phyloP scores from a whole-genome alignment of 2,797 vertebrate genomes.

The Scyliorhinus canicula region DNA sequence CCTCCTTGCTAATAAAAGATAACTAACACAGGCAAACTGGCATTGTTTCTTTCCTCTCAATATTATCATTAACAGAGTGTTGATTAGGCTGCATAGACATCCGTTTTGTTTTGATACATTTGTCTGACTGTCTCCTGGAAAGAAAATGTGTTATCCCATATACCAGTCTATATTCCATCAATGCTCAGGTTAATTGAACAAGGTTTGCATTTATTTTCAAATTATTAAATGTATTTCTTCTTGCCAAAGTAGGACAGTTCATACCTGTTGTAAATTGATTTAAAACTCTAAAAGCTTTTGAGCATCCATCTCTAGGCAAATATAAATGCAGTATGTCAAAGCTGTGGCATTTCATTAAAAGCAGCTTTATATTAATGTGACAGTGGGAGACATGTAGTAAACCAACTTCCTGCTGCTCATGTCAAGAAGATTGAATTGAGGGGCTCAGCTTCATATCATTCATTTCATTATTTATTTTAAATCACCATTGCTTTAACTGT shows the following conservation, averaged over 20 bases:
- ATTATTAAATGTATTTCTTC: constrained; percentile 49
- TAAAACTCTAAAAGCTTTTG: constrained; percentile 57
- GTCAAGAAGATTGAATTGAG: constrained; percentile 46
- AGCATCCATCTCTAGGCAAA: constrained; percentile 51
- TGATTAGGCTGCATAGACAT: too few species aligned
- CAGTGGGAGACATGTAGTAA: constrained; percentile 45
- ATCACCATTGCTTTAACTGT: constrained; percentile 40
- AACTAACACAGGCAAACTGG: neutral
- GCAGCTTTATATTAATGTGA: constrained; percentile 48
- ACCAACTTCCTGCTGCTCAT: constrained; percentile 45
- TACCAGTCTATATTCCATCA: neutral
- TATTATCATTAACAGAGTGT: neutral
- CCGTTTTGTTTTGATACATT: neutral
- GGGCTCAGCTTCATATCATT: constrained; percentile 42
- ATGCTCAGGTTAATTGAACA: neutral
- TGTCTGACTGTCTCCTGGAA: neutral
- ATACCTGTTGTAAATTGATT: constrained; percentile 54
- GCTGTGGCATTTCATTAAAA: constrained; percentile 54
- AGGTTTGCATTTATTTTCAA: constrained; percentile 37
- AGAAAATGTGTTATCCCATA: neutral
- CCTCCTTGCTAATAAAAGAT: neutral
- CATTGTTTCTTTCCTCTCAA: neutral
- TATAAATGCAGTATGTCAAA: constrained; percentile 50
- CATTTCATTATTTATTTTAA: constrained; percentile 30
- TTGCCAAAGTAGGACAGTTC: constrained; percentile 48